Evolutionary conservation across 2,113 vertebrate genomes (phyloP), one percentile per base, ranked within the genome.

Genomic region (Columba livia): DNA sequence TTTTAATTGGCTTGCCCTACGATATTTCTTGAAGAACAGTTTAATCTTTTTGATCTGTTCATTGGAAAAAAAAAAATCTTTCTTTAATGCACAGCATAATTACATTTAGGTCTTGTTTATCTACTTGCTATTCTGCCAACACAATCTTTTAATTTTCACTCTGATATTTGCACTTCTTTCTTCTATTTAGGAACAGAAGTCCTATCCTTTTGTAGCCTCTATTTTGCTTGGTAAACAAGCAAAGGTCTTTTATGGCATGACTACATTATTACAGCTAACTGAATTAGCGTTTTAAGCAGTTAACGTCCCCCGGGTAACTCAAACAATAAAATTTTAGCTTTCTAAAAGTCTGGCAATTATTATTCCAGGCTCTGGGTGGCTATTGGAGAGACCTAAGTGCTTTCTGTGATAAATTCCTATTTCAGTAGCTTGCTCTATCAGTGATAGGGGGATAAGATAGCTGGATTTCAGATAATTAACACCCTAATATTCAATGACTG

Each of bases 81-180:
- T 42, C 20, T 12, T 84, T 82, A 71, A 91, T 82, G 36, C 9
- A 31, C 5, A 57, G 17, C 0, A 0, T 90, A 74, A 67, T 62
- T 90, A 25, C 56, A 36, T 83, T 84, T 74, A 89, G 32, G 23
- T 61, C 24, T 57, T 89, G 36, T 87, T 88, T 82, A 91, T 60
- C 25, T 12, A 40, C 72, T 75, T 91, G 10, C 31, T 83, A 6
- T 66, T 90, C 48, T 67, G 18, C 21, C 64, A 84, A 60, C 5
- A 17, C 3, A 50, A 0, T 62, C 31, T 91, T 65, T 78, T 71
- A 62, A 86, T 78, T 94, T 94, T 92, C 15, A 18, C 60, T 66
- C 66, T 12, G 6, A 15, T 58, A 54, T 73, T 78, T 90, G 26
- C 28, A 57, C 31, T 72, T 26, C 23, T 0, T 0, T 1, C 11